Evolutionary conservation across 2,888 invertebrate species (phyloP).

Genomic region (Chesias legatella): DNA sequence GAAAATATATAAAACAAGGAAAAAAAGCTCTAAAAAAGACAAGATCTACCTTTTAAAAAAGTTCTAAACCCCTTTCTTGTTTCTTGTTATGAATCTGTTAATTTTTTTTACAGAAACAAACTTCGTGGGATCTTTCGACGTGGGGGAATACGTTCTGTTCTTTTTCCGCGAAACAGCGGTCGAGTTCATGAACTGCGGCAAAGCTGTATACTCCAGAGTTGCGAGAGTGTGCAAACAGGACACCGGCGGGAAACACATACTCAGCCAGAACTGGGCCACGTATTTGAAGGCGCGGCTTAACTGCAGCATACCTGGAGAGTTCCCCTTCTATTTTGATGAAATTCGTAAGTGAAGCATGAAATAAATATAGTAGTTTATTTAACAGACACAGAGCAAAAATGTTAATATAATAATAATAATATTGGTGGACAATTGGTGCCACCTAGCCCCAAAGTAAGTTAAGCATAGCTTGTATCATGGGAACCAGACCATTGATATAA

Average conservation of each 20-base stretch:
- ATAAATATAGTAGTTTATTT: too few relatives aligned
- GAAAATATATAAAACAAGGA: too few relatives aligned
- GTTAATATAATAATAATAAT: too few relatives aligned
- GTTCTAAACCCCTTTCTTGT: too few relatives aligned
- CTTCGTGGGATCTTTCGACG: slow-evolving; percentile 86
- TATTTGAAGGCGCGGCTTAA: slow-evolving; percentile 85
- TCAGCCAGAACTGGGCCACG: slow-evolving; percentile 84
- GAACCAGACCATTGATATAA: too few relatives aligned
- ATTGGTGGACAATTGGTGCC: too few relatives aligned
- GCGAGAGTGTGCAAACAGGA: slow-evolving; percentile 87
- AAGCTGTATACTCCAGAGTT: slow-evolving; percentile 85
- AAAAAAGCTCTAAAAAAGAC: too few relatives aligned
- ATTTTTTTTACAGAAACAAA: slow-evolving; percentile 80
- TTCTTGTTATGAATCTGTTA: slow-evolving; percentile 4
- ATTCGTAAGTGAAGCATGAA: slow-evolving; percentile 78
- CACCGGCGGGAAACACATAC: slow-evolving; percentile 83
- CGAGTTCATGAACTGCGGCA: slow-evolving; percentile 85
- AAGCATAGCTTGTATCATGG: too few relatives aligned
- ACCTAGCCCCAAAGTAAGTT: too few relatives aligned
- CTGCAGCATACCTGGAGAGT: slow-evolving; percentile 86
- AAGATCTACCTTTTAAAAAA: too few relatives aligned
- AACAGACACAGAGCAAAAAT: background rate
- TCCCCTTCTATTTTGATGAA: slow-evolving; percentile 88
- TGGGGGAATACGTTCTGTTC: slow-evolving; percentile 84
- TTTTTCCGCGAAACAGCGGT: slow-evolving; percentile 87